A percentile compares a stretch with the other conserved stretches of the same genome.
Evolutionary conservation across 1,140 invertebrate genomes (phyloP).

Genomic region (Muscidifurax raptorellus): DNA sequence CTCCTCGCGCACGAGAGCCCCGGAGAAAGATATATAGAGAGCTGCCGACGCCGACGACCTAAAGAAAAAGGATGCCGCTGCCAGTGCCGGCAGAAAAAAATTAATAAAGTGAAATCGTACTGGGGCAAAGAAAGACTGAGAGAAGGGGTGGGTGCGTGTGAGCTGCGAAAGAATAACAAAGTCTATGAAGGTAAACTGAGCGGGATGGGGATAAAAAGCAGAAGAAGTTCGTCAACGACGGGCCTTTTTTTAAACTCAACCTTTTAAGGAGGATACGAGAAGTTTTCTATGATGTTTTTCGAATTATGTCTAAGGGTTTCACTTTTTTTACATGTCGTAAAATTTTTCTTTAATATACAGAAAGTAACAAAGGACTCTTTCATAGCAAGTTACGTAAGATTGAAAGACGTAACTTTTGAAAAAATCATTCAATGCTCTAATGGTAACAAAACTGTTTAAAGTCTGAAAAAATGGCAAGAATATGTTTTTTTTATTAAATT

Average conservation of each 20-base stretch:
- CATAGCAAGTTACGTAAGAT: neutral
- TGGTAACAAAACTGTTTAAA: neutral
- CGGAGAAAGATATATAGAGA: neutral
- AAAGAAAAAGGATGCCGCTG: neutral
- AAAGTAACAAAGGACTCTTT: neutral
- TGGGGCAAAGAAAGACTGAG: neutral
- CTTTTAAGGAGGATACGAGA: neutral
- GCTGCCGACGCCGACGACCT: neutral
- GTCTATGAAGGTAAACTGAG: neutral
- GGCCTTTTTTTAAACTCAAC: neutral
- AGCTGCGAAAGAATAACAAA: neutral
- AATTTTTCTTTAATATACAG: neutral
- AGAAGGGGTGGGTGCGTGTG: neutral
- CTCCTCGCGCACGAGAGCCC: neutral
- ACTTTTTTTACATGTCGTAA: neutral
- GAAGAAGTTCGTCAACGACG: too few relatives aligned
- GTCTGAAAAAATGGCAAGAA: too few relatives aligned
- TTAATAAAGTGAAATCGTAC: conserved; percentile 11
- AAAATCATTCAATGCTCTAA: neutral
- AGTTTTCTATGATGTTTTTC: neutral
- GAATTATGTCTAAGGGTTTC: neutral
- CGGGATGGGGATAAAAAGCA: too few relatives aligned
- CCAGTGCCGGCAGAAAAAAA: neutral
- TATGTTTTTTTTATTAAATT: too few relatives aligned
- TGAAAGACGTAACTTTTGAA: neutral